Base-by-base conservation (phyloP, 2,797 vertebrate species). In the Numenius phaeopus region DNA sequence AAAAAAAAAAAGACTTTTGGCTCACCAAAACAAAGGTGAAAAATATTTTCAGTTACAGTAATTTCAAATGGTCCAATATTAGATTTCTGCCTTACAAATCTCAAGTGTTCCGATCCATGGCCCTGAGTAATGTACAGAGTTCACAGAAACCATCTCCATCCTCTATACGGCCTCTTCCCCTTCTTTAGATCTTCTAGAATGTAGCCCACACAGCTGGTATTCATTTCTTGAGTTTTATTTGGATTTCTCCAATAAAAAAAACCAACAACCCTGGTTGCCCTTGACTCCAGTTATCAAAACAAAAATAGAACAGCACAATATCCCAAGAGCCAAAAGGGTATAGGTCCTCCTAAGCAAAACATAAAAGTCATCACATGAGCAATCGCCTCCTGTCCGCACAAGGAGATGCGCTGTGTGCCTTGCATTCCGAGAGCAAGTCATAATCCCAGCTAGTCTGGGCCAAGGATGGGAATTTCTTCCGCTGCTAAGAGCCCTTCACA, bases 251-350 rank as follows among this genome's bases (percentile, higher is more conserved):
- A 87, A 67, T 30, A 44, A 61, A 80, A 57, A 79, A 81, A 70
- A 16, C n/a, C 15, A 11, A 7, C 55, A 71, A 67, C 30, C 57
- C 71, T 80, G 30, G 55, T 87, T 90, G 78, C 52, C 89, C 87
- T 92, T 92, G 81, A 94, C 92, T 94, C 57, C 91, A 78, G 91
- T 94, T 95, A 94, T 83, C 86, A 93, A 93, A 96, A 93, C 91
- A 95, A 83, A 95, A 95, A 77, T 37, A 89, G 70, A 96, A 42
- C 47, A 77, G 71, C 86, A 95, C 42, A 54, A 75, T 57, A 88
- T 80, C 88, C 73, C 57, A 42, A 87, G 30, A 87, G 67, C 37
- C 58, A 82, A 52, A 94, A 84, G 64, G 59, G 66, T 59, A 71
- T 23, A 89, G 42, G 83, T 93, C 70, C 16, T 95, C 85, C 39